A percentile compares a stretch with the other conserved stretches of the same genome.
These are phyloP conservation scores for Tachina lurida DNA, from an alignment of 2,888 invertebrate genomes.

Conservation along the genomic window DNA sequence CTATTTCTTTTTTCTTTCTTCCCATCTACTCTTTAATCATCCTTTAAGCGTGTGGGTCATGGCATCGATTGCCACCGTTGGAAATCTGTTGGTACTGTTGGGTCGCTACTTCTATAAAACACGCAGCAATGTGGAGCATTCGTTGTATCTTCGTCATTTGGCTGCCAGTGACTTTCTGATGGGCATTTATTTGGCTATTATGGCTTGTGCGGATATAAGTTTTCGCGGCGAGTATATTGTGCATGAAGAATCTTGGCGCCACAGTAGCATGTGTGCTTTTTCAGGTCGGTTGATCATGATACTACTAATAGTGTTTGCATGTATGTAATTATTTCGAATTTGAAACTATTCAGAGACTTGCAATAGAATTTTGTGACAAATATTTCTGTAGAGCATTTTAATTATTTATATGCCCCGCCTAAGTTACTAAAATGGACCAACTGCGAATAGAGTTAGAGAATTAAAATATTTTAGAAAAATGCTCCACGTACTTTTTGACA, in stretches of 20 bases:
- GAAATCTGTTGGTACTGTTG: slow-evolving; percentile 85
- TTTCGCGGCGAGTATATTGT: slow-evolving; percentile 85
- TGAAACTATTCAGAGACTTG: neutral
- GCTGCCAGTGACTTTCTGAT: slow-evolving; percentile 86
- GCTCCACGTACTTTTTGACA: too few species aligned
- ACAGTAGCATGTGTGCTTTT: slow-evolving; percentile 84
- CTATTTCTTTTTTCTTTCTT: neutral
- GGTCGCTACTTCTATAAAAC: slow-evolving; percentile 83
- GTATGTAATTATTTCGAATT: neutral
- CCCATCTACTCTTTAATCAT: slow-evolving; percentile 49
- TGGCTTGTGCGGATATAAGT: slow-evolving; percentile 84
- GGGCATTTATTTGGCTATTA: slow-evolving; percentile 86
- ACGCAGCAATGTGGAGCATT: slow-evolving; percentile 85
- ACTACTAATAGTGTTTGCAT: neutral
- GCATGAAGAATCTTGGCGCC: slow-evolving; percentile 85
- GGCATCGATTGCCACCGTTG: slow-evolving; percentile 85
- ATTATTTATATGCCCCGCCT: too few species aligned
- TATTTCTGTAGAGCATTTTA: too few species aligned
- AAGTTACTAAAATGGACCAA: too few species aligned
- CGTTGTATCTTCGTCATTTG: slow-evolving; percentile 86
- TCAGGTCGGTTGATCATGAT: slow-evolving; percentile 82
- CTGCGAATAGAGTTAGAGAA: too few species aligned
- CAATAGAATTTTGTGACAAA: too few species aligned
- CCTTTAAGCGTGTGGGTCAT: slow-evolving; percentile 86
- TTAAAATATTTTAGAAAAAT: too few species aligned